Base-by-base conservation (phyloP, 2,113 vertebrate genomes). In the Dipodomys spectabilis region DNA sequence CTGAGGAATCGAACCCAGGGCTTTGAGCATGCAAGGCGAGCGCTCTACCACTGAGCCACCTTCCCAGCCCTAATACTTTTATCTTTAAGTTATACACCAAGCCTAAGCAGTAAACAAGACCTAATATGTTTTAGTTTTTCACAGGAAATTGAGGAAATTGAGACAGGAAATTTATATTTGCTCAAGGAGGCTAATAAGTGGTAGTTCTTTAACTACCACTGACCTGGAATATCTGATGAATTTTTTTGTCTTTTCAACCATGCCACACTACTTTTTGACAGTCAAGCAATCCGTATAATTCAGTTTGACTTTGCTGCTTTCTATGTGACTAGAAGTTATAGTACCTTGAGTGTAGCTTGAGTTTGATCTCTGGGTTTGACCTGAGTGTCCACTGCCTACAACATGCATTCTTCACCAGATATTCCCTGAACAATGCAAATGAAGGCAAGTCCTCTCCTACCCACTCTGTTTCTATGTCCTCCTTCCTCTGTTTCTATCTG, bases 31-130 rank as follows among this genome's bases (percentile, higher is more conserved):
- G n/a, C n/a, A n/a, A n/a, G n/a, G n/a, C n/a, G n/a, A n/a, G n/a
- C n/a, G n/a, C n/a, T n/a, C n/a, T n/a, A n/a, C n/a, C n/a, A n/a
- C n/a, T n/a, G n/a, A n/a, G n/a, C n/a, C n/a, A n/a, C n/a, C n/a
- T n/a, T n/a, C n/a, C n/a, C n/a, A n/a, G n/a, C n/a, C n/a, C n/a
- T 4, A 11, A 3, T 73, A 13, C 15, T 69, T 30, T 77, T 77
- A 18, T 30, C 6, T 2, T 18, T 2, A n/a, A 4, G 7, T 12
- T 5, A 25, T 4, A 13, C 0, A n/a, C 75, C 35, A 64, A 0
- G 53, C 35, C 30, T 5, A 28, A n/a, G 10, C 35, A 20, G 65
- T 28, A 22, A 45, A 32, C 13, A n/a, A 35, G 6, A 11, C 16
- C 9, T 13, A 39, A 13, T 57, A 0, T 79, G 20, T 68, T 75